Conservation (phyloP, 2,888 invertebrate genomes). For the Lamproptera curius region DNA sequence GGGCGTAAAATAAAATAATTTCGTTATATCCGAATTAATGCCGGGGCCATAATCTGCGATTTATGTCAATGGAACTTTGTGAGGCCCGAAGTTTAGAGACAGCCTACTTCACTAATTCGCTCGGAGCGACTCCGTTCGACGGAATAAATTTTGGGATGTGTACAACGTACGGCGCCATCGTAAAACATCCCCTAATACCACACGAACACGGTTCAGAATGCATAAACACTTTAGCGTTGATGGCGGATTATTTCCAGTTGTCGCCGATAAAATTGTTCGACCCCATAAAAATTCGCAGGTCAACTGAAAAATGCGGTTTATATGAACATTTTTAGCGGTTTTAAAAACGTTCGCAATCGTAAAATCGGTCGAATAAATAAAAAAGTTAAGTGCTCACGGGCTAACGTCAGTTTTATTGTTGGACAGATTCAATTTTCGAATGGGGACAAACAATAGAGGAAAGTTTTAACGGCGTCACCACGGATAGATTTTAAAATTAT, state of each 20-base stretch:
- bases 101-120: constrained; percentile 28
- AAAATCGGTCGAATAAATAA: constrained; percentile 16
- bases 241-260: constrained; percentile 18
- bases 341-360: constrained; percentile 14
- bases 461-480: neutral
- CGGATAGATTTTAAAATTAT: neutral
- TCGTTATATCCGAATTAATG: constrained; percentile 11
- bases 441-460: neutral
- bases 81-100: constrained; percentile 15
- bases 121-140: constrained; percentile 17
- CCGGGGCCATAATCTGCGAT: constrained; percentile 10
- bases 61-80: constrained; percentile 19
- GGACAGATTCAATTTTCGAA: constrained; percentile 2
- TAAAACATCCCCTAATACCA: constrained; percentile 21
- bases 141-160: constrained; percentile 21
- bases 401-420: constrained; percentile 12
- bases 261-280: constrained; percentile 21
- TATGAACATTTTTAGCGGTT: constrained; percentile 18
- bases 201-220: constrained; percentile 24
- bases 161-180: constrained; percentile 21
- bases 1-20: constrained; percentile 8
- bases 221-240: constrained; percentile 13
- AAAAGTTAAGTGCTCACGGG: constrained; percentile 8
- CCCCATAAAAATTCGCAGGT: constrained; percentile 21
- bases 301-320: constrained; percentile 20